Percentiles rank a stretch among this genome's conserved stretches.
phyloP scores from a whole-genome alignment of 2,888 invertebrate species.

The Hirtodrosophila histrioides region DNA sequence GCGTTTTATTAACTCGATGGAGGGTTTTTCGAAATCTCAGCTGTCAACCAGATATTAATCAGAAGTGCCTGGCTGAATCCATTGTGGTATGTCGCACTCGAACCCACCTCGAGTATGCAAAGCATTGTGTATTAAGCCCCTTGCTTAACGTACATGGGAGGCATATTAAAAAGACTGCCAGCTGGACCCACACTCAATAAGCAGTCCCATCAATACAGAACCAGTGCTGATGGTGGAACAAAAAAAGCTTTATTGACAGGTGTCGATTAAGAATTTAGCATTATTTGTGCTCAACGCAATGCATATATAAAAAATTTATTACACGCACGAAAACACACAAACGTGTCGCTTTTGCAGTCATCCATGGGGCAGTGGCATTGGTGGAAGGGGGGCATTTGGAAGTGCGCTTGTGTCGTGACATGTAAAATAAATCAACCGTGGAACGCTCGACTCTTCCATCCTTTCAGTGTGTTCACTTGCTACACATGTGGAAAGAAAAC shows the following conservation, averaged over 20 bases:
- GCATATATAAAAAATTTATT: constrained; percentile 76
- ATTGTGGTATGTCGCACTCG: constrained; percentile 47
- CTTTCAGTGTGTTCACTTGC: constrained; percentile 11
- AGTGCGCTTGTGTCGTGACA: constrained; percentile 76
- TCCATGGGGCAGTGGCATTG: constrained; percentile 1
- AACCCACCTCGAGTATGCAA: constrained; percentile 49
- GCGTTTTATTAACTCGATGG: constrained; percentile 74
- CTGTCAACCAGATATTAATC: constrained; percentile 77
- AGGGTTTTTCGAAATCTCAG: constrained; percentile 60
- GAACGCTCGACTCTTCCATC: constrained; percentile 25
- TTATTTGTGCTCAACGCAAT: constrained; percentile 64
- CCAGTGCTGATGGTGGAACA: background rate
- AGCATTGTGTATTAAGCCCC: constrained; percentile 56
- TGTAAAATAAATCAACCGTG: constrained; percentile 77
- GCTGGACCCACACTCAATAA: constrained; percentile 23
- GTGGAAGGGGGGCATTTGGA: constrained; percentile 63
- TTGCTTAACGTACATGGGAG: constrained; percentile 51
- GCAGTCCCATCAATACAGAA: constrained; percentile 27
- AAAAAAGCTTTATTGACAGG: constrained; percentile 70
- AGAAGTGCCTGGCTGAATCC: constrained; percentile 46
- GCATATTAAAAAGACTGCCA: constrained; percentile 69
- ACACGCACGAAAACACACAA: constrained; percentile 80
- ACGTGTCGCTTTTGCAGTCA: constrained; percentile 73
- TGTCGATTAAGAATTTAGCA: constrained; percentile 80
- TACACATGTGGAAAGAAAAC: constrained; percentile 57